These are phyloP conservation scores for Euwallacea similis DNA, from an alignment of 1,140 invertebrate species.

Conservation along the genomic window DNA sequence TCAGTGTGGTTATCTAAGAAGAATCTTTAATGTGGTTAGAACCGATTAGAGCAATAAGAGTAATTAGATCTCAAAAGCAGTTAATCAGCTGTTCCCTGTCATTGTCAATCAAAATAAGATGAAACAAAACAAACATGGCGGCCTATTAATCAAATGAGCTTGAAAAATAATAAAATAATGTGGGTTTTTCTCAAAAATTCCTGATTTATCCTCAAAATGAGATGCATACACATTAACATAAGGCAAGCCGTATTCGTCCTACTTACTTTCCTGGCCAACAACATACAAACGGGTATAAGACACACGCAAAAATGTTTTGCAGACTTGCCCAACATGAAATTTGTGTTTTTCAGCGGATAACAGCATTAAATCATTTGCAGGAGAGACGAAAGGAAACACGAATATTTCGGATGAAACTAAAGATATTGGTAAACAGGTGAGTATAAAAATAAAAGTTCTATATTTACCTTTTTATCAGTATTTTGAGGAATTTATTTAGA, in stretches of 20 bases:
- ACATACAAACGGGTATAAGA: conserved; percentile 54
- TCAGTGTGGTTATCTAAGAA: no score
- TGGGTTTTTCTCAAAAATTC: background rate
- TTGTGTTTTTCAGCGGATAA: conserved; percentile 47
- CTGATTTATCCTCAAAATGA: conserved; percentile 43
- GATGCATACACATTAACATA: conserved; percentile 56
- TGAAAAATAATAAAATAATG: background rate
- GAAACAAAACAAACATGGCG: no score
- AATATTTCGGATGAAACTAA: conserved; percentile 39
- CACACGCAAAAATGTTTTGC: conserved; percentile 28
- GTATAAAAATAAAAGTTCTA: conserved; percentile 29
- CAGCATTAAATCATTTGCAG: conserved; percentile 16
- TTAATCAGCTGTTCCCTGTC: no score
- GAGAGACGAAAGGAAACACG: conserved; percentile 31
- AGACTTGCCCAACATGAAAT: conserved; percentile 15
- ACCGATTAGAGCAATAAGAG: no score
- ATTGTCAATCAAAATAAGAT: no score
- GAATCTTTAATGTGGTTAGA: no score
- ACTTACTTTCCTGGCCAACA: conserved; percentile 53
- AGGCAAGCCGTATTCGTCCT: conserved; percentile 54
- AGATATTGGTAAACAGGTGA: conserved; percentile 43
- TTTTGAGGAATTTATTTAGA: background rate
- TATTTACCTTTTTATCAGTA: conserved; percentile 9
- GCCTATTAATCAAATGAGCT: no score
- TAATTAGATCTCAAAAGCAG: no score